Evolutionary conservation across 2,888 invertebrate genomes (phyloP).

Genomic region (Cephus pulcher): DNA sequence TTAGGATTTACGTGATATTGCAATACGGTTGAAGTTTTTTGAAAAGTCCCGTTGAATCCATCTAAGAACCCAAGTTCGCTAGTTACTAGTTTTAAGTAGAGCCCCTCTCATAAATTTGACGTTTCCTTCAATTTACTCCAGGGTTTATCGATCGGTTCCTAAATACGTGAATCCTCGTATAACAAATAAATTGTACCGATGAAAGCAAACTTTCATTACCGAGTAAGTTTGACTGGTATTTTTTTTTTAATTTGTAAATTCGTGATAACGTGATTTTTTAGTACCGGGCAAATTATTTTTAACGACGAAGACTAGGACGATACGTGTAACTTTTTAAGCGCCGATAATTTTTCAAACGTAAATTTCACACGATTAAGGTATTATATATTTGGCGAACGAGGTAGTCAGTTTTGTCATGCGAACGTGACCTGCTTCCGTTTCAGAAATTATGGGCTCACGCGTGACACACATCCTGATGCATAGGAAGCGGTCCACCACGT

Average conservation of each 20-base stretch:
- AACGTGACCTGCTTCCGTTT: constrained; percentile 41
- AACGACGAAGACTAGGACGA: neutral
- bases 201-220: neutral
- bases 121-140: neutral
- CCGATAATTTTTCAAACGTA: neutral
- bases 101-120: neutral
- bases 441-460: constrained; percentile 45
- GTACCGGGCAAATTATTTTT: no score
- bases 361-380: constrained; percentile 27
- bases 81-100: neutral
- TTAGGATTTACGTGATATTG: neutral
- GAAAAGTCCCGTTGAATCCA: neutral
- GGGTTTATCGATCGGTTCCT: neutral
- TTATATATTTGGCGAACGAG: constrained; percentile 22
- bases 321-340: neutral
- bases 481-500: neutral
- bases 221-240: neutral
- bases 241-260: no score
- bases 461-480: constrained; percentile 40
- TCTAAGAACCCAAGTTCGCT: neutral
- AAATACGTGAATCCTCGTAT: neutral
- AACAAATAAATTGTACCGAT: neutral
- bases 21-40: neutral
- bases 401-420: constrained; percentile 34
- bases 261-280: no score